Conservation (phyloP, 2,113 vertebrate genomes). For the Ceyx cyanopectus region DNA sequence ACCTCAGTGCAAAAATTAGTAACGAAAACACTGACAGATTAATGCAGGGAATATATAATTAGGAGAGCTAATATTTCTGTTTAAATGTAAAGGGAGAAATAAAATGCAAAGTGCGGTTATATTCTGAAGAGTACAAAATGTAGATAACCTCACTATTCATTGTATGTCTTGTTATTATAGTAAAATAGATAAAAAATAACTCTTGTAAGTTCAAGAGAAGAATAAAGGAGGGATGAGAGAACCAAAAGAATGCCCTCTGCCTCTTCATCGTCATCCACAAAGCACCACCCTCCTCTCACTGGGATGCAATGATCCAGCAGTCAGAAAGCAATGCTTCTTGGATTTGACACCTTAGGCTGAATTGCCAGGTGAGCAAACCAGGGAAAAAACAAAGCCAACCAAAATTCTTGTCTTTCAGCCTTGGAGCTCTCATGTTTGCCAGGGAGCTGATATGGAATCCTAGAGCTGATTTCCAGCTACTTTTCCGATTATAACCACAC, state of each 20-base stretch:
- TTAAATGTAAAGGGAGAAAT: neutral
- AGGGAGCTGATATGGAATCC: neutral
- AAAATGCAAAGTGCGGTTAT: constrained; percentile 48
- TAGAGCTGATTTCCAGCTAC: neutral
- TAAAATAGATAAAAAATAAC: neutral
- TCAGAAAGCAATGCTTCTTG: neutral
- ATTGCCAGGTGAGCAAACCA: neutral
- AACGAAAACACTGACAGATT: neutral
- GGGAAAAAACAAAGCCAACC: neutral
- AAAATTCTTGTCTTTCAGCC: neutral
- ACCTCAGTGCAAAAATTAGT: constrained; percentile 17
- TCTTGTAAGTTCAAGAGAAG: neutral
- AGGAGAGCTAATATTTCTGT: neutral
- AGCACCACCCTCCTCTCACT: neutral
- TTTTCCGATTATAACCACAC: constrained; percentile 63
- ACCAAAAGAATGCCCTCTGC: neutral
- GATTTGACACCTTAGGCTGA: neutral
- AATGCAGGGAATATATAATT: neutral
- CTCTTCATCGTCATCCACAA: neutral
- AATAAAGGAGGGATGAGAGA: neutral
- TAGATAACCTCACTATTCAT: neutral
- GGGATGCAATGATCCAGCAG: neutral
- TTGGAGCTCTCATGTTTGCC: rapidly evolving
- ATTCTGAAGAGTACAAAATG: constrained; percentile 36
- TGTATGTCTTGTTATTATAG: neutral